Base-by-base conservation (phyloP, 2,888 invertebrate genomes). In the Linhomoeus sp. region DNA sequence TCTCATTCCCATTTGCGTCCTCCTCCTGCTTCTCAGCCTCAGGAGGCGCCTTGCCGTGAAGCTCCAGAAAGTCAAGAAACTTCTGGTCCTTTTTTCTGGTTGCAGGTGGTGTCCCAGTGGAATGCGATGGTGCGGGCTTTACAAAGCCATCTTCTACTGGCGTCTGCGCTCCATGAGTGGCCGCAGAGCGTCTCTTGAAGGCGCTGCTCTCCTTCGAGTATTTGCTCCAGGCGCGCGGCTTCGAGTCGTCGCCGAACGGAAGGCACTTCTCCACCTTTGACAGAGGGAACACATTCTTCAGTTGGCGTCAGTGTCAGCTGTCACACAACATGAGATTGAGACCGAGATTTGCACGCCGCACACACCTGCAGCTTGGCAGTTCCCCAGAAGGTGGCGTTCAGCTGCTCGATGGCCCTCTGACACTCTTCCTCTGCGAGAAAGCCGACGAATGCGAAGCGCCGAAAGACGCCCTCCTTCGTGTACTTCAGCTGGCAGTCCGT, bases 401-500 rank as follows among this genome's bases (percentile, higher is more conserved):
- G 84, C 61, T 78, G 77, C 20, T 79, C 71, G 33, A 77, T 72
- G 0, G 92, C 92, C 33, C 72, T 72, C 43, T 75, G 62, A 0
- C 87, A 90, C 61, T 84, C 80, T 43, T 78, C 76, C 51, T 80
- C 80, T 23, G 73, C 76, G 61, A 81, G 78, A 66, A 77, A 94
- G 9, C 94, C 94, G 56, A 97, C 72, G 63, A 94, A 94, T 3
- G 80, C 86, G 70, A 94, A 94, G 58, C 81, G 79, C 49, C 94
- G 74, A 65, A 94, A 94, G 62, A 78, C 78, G 12, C 92, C 90
- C 26, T 84, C 79, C 56, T 79, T 76, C 1, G 85, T 86, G 61
- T 81, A 90, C 66, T 92, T 94, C 9, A 94, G 68, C 59, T 86
- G 83, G 9, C 90, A 76, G 70, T 97, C 94, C 9, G 92, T 94